Base-by-base conservation (phyloP, 1,140 invertebrate species). In the Telenomus remus region DNA sequence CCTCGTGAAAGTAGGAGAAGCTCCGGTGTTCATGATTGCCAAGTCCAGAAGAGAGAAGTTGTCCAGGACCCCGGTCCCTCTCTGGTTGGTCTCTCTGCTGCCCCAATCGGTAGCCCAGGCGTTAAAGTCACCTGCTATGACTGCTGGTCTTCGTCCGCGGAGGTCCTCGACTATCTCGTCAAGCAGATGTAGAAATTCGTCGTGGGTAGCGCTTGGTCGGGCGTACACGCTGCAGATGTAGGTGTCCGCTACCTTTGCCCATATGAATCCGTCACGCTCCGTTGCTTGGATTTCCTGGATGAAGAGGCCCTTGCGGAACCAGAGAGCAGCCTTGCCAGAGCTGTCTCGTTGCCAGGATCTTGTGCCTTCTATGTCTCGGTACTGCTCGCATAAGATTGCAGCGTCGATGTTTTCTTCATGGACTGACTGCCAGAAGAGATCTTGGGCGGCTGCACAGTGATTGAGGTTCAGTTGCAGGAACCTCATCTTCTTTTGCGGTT, bases 51-150 rank as follows among this genome's bases (percentile, higher is more conserved):
- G 5, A 10, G 33, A 15, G 8, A 50, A 14, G n/a, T 3, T 4
- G 5, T 60, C 56, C 14, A 50, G 56, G 10, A 60, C 34, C 0
- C 4, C 12, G 14, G 27, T 15, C 0, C 56, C 56, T 42, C 47
- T 14, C 15, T 10, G 0, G n/a, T 42, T 42, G 0, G 34, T 60
- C 46, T 1, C 15, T 12, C 44, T 12, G 16, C 56, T 60, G 1
- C 55, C 34, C 34, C 55, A 59, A 3, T 15, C 43, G 3, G 44
- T 48, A 10, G 56, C 35, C 71, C 76, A 77, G 0, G 66, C 60
- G 19, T 77, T 71, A n/a, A 77, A 71, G 37, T 77, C 68, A 0
- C 61, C 63, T 5, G 75, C 69, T 5, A 72, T 72, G 11, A 63
- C 48, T 0, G 49, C 15, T 0, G 54, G 66, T n/a, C 11, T 6